phyloP scores from a whole-genome alignment of 1,140 invertebrate species.

The Diachasma alloeum region DNA sequence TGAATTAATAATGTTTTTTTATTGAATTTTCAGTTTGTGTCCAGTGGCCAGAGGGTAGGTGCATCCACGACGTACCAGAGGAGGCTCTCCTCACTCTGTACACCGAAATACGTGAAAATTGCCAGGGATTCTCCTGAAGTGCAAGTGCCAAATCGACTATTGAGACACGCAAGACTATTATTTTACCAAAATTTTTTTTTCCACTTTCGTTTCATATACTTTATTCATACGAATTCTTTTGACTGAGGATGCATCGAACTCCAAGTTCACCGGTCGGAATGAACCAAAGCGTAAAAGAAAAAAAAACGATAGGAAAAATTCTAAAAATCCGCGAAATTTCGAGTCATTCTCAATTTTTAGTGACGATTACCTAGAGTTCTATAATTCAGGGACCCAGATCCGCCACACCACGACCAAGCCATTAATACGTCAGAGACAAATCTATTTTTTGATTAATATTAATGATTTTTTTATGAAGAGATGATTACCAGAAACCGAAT shows the following conservation, averaged over 20 bases:
- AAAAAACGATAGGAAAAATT: background rate
- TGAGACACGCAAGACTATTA: slow-evolving; percentile 32
- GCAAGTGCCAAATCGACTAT: slow-evolving; percentile 43
- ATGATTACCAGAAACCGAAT: too few species aligned
- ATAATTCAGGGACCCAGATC: slow-evolving; percentile 35
- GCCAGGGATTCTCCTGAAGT: slow-evolving; percentile 59
- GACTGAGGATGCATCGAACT: slow-evolving; percentile 18
- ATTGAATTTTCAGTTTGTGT: slow-evolving; percentile 79
- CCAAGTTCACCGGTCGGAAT: background rate
- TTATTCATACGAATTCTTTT: background rate
- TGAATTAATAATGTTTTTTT: background rate
- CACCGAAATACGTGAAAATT: slow-evolving; percentile 59
- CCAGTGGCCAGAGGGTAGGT: slow-evolving; percentile 87
- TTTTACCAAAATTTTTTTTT: slow-evolving; percentile 29
- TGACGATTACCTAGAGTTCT: slow-evolving; percentile 16
- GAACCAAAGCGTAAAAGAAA: background rate
- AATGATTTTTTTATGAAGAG: background rate
- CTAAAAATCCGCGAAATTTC: background rate
- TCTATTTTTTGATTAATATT: background rate
- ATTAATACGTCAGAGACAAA: slow-evolving; percentile 28
- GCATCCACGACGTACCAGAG: slow-evolving; percentile 60
- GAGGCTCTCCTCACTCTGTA: slow-evolving; percentile 61
- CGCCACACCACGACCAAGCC: slow-evolving; percentile 56
- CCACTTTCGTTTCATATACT: background rate
- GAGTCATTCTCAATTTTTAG: slow-evolving; percentile 12